Percentiles rank a stretch among this genome's conserved stretches.
Evolutionary conservation across 2,113 vertebrate species (phyloP).

Genomic region (Lepisosteus oculatus): DNA sequence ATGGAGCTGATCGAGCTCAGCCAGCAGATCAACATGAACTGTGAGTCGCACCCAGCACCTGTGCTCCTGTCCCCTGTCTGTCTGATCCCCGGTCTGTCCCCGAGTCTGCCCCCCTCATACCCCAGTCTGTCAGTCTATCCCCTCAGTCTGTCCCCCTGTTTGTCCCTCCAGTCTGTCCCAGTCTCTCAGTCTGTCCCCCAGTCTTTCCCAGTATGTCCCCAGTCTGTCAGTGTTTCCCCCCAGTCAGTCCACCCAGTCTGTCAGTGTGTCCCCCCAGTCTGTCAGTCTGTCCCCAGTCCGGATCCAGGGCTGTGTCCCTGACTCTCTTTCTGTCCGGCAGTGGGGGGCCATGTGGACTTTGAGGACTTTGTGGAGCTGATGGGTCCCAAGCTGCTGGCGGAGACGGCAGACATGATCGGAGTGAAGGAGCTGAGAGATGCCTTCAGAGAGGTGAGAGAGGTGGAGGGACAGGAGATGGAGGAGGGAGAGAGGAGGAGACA

Average conservation of each 20-base stretch:
- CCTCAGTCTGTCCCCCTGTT: no score
- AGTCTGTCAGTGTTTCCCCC: no score
- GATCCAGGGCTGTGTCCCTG: background rate
- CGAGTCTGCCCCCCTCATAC: no score
- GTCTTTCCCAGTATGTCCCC: no score
- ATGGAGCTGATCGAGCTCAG: conserved; percentile 98
- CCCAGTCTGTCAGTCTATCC: no score
- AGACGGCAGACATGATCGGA: conserved; percentile 98
- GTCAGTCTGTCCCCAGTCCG: background rate
- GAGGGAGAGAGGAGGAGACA: conserved; percentile 1
- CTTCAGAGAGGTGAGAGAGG: conserved; percentile 85
- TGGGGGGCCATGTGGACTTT: conserved; percentile 97
- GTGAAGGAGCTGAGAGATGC: conserved; percentile 94
- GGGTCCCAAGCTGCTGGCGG: conserved; percentile 95
- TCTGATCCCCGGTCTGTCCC: no score
- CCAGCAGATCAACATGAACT: conserved; percentile 98
- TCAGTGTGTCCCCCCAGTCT: no score
- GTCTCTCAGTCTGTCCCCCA: no score
- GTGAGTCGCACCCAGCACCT: conserved; percentile 60
- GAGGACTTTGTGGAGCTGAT: conserved; percentile 98
- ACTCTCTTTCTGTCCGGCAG: conserved; percentile 58
- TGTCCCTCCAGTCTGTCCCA: no score
- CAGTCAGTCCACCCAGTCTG: background rate
- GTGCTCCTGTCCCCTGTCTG: no score
- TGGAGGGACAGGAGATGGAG: background rate